A percentile compares a stretch with the other conserved stretches of the same genome.
These are phyloP conservation scores for Rotaria magnacalcarata DNA, from an alignment of 2,888 invertebrate genomes.

Conservation along the genomic window DNA sequence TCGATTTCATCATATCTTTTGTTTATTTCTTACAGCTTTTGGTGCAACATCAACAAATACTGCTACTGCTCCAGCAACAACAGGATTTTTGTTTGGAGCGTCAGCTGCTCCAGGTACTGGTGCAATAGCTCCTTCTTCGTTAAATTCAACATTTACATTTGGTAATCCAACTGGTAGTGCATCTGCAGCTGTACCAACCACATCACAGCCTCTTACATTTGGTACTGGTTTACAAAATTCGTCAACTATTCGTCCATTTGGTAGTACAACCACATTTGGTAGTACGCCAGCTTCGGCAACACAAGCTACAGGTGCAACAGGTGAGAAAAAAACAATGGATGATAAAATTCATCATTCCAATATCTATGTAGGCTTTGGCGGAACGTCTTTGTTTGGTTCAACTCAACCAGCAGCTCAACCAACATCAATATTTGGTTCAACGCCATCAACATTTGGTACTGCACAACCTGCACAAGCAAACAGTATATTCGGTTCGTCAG, in stretches of 20 bases:
- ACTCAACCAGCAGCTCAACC: constrained; percentile 11
- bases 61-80: not conserved
- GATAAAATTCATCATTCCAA: too few species aligned
- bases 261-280: not conserved
- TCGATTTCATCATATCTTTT: not conserved
- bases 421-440: not conserved
- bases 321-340: not conserved
- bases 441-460: not conserved
- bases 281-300: not conserved
- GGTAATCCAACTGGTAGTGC: constrained; percentile 39
- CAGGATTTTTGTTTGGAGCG: constrained; percentile 39
- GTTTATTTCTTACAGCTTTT: not conserved
- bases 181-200: constrained; percentile 47
- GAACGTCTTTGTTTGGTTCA: constrained; percentile 9
- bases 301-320: not conserved
- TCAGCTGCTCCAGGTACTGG: not conserved
- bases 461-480: not conserved
- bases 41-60: not conserved
- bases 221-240: not conserved
- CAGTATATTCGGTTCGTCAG: not conserved
- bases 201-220: constrained; percentile 50
- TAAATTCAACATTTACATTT: constrained; percentile 40
- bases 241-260: not conserved
- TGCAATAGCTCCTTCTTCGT: constrained; percentile 16
- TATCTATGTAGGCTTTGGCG: not conserved